These are phyloP conservation scores for Conops quadrifasciatus DNA, from an alignment of 2,888 invertebrate genomes.

Conservation along the genomic window DNA sequence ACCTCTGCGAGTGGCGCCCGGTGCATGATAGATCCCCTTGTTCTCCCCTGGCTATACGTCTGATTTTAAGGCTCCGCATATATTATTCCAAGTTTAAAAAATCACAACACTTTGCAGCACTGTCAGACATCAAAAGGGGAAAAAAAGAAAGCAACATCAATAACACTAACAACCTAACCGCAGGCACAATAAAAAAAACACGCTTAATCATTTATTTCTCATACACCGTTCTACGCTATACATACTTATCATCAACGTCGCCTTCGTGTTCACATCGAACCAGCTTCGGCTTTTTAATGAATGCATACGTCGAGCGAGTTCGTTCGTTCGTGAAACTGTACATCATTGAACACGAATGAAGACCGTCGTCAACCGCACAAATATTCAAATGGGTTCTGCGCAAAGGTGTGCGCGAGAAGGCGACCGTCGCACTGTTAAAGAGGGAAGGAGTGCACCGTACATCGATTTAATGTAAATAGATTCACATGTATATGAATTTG, in stretches of 20 bases:
- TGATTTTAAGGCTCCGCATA: too few relatives aligned
- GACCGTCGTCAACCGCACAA: background rate
- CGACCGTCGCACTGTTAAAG: background rate
- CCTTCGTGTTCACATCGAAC: background rate
- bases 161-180: too few relatives aligned
- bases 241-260: too few relatives aligned
- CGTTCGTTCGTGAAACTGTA: slow-evolving; percentile 27
- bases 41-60: too few relatives aligned
- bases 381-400: background rate
- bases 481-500: slow-evolving; percentile 12
- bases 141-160: too few relatives aligned
- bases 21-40: too few relatives aligned
- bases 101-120: background rate
- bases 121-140: too few relatives aligned
- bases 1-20: too few relatives aligned
- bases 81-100: background rate
- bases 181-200: too few relatives aligned
- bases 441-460: slow-evolving; percentile 1
- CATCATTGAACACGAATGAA: slow-evolving; percentile 5
- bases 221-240: too few relatives aligned
- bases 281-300: slow-evolving; percentile 28
- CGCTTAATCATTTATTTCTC: too few relatives aligned
- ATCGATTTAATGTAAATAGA: slow-evolving; percentile 31
- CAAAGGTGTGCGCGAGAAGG: background rate
- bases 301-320: slow-evolving; percentile 24